Evolutionary conservation across 2,888 invertebrate genomes (phyloP).

Genomic region (Phorcus lineatus): DNA sequence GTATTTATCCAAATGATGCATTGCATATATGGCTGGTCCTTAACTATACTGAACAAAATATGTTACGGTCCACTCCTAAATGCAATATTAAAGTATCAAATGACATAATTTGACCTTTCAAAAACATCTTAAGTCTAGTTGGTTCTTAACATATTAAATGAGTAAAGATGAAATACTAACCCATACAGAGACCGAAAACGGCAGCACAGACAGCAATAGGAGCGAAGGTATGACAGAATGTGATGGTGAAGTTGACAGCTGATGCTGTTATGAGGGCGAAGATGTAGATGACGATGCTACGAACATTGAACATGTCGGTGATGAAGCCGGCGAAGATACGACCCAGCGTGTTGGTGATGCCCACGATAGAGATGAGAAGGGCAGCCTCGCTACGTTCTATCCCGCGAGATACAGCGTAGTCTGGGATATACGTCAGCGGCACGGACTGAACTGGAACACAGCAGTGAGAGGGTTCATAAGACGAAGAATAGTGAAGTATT

Average conservation of each 20-base stretch:
- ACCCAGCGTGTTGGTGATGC: slow-evolving; percentile 66
- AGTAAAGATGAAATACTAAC: slow-evolving; percentile 56
- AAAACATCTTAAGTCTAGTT: too few relatives aligned
- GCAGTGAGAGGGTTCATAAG: too few relatives aligned
- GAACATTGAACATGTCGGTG: slow-evolving; percentile 56
- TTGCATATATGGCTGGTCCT: too few relatives aligned
- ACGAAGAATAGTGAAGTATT: too few relatives aligned
- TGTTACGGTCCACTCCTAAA: too few relatives aligned
- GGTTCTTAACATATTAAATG: too few relatives aligned
- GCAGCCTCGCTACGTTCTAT: slow-evolving; percentile 58
- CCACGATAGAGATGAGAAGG: slow-evolving; percentile 68
- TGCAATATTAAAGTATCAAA: too few relatives aligned
- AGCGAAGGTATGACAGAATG: slow-evolving; percentile 58
- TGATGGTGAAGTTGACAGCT: slow-evolving; percentile 53
- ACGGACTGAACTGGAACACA: slow-evolving; percentile 58
- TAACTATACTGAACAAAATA: too few relatives aligned
- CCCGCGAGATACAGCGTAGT: slow-evolving; percentile 61
- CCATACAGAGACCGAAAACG: slow-evolving; percentile 71
- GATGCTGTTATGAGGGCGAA: slow-evolving; percentile 59
- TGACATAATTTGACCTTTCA: too few relatives aligned
- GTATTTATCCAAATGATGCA: too few relatives aligned
- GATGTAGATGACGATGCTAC: slow-evolving; percentile 60
- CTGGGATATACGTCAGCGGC: slow-evolving; percentile 65
- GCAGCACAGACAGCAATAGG: slow-evolving; percentile 52
- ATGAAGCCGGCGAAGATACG: slow-evolving; percentile 62